Percentiles rank a stretch among this genome's conserved stretches.
These are phyloP conservation scores for Amaurobius ferox DNA, from an alignment of 2,888 invertebrate genomes.

Conservation along the genomic window DNA sequence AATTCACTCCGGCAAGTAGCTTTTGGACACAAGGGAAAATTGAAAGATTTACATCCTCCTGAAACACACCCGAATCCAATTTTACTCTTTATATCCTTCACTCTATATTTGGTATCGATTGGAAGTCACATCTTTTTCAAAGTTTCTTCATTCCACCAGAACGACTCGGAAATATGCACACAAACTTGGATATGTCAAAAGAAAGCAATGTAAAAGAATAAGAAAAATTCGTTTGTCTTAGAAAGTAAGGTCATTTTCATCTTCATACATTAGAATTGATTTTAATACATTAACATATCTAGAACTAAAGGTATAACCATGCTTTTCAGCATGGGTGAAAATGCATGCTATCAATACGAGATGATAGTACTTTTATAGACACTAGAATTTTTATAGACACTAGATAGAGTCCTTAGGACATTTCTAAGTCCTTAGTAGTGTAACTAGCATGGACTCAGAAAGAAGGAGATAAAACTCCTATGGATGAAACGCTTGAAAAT, in stretches of 20 bases:
- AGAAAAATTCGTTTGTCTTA: neutral
- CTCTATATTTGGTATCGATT: neutral
- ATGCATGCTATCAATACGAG: no score
- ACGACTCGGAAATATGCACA: neutral
- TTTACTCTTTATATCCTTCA: neutral
- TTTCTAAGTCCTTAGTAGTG: no score
- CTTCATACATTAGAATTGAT: no score
- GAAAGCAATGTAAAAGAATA: neutral
- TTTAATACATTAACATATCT: no score
- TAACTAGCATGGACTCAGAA: no score
- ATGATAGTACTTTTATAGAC: no score
- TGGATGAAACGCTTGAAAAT: no score
- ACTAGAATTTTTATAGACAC: no score
- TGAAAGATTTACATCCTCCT: conserved; percentile 4
- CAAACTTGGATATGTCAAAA: neutral
- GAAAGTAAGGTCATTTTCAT: neutral
- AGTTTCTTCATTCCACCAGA: neutral
- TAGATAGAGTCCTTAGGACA: no score
- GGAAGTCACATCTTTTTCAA: neutral
- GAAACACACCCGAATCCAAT: conserved; percentile 3
- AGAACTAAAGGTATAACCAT: no score
- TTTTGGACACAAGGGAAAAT: conserved; percentile 3
- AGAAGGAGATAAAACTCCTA: no score
- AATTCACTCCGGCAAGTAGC: neutral
- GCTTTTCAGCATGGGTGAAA: no score